Evolutionary conservation across 2,888 invertebrate genomes (phyloP).

Genomic region (Drosophila yooni): DNA sequence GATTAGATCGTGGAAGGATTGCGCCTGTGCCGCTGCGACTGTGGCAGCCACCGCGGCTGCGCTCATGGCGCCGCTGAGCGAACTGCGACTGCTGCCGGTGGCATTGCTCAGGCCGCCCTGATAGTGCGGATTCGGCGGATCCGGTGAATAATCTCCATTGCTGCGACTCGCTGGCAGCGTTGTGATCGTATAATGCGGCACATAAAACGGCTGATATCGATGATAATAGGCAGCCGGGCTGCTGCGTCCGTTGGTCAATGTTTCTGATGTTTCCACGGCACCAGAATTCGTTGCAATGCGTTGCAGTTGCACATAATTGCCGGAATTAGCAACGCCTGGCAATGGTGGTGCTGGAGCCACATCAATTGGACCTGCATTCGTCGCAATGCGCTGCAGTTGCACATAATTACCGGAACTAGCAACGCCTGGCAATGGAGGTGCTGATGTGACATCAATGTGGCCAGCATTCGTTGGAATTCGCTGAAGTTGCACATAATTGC

Average conservation of each 20-base stretch:
- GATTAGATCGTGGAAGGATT: slow-evolving; percentile 63
- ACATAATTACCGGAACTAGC: slow-evolving; percentile 6
- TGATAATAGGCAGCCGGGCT: slow-evolving; percentile 65
- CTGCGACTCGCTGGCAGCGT: slow-evolving; percentile 51
- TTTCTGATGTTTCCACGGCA: slow-evolving; percentile 9
- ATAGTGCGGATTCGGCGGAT: slow-evolving; percentile 61
- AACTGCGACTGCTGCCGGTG: slow-evolving; percentile 73
- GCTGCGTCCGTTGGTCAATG: slow-evolving; percentile 41
- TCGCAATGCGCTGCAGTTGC: slow-evolving; percentile 2
- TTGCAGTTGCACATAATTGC: slow-evolving; percentile 24
- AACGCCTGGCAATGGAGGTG: neutral
- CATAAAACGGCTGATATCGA: slow-evolving; percentile 69
- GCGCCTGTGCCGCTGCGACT: slow-evolving; percentile 66
- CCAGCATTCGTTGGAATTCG: slow-evolving; percentile 7
- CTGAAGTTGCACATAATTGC: slow-evolving; percentile 25
- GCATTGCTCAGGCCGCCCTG: slow-evolving; percentile 57
- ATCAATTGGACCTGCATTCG: slow-evolving; percentile 1
- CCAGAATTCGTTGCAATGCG: slow-evolving; percentile 20
- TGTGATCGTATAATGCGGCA: slow-evolving; percentile 71
- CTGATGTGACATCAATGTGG: neutral
- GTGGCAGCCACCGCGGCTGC: slow-evolving; percentile 72
- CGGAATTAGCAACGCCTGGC: slow-evolving; percentile 4
- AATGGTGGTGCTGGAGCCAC: neutral
- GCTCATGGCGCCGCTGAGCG: slow-evolving; percentile 65
- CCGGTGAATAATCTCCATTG: slow-evolving; percentile 44